Conservation (phyloP, 2,797 vertebrate genomes). For the Chaetodon trifasciatus region DNA sequence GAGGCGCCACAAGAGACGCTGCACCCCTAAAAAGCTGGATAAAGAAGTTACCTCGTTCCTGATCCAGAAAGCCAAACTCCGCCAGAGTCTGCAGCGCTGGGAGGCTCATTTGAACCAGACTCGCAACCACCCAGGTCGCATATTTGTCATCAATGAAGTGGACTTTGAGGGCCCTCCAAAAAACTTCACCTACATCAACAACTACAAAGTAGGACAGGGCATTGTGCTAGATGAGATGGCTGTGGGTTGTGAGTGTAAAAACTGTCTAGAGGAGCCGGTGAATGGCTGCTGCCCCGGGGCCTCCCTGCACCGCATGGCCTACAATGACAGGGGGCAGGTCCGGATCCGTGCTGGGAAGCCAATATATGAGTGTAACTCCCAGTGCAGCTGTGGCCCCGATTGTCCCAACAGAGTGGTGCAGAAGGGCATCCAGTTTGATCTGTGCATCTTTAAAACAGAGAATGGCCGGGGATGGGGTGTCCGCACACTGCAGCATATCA, state of each 20-base stretch:
- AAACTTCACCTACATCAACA: constrained; percentile 92
- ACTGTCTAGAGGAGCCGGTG: constrained; percentile 86
- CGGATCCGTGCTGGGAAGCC: constrained; percentile 88
- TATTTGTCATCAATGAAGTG: constrained; percentile 90
- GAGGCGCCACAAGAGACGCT: constrained; percentile 69
- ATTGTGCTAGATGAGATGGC: constrained; percentile 87
- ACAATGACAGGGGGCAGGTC: constrained; percentile 89
- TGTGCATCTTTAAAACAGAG: constrained; percentile 93
- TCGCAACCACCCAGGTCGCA: constrained; percentile 89
- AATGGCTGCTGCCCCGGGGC: constrained; percentile 91
- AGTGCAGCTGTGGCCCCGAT: constrained; percentile 87
- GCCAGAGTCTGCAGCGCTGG: constrained; percentile 86
- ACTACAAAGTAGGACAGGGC: constrained; percentile 90
- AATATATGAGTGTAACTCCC: constrained; percentile 94
- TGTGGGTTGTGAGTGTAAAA: constrained; percentile 89
- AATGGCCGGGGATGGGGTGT: constrained; percentile 94
- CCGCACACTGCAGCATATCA: constrained; percentile 90
- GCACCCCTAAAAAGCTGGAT: constrained; percentile 79
- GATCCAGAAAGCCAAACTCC: constrained; percentile 88
- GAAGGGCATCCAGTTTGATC: constrained; percentile 91
- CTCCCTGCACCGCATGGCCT: constrained; percentile 89
- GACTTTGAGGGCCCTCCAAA: constrained; percentile 91
- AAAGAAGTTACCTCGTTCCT: constrained; percentile 82
- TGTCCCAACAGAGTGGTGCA: constrained; percentile 94
- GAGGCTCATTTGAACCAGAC: constrained; percentile 88